Conservation (phyloP, 1,140 invertebrate genomes). For the Drosophila persimilis region DNA sequence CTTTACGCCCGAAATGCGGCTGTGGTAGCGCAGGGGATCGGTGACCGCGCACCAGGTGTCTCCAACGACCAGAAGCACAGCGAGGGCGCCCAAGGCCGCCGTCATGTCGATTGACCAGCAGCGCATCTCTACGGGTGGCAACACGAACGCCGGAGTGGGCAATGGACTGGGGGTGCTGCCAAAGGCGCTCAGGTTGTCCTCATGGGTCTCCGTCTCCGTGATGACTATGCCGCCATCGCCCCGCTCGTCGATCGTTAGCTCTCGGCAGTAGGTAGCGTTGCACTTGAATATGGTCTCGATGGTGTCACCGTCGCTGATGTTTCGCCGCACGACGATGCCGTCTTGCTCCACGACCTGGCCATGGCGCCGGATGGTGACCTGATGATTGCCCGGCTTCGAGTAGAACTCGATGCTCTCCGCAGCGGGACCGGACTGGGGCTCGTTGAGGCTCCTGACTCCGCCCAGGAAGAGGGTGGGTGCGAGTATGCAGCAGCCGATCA, state of each 20-base stretch:
- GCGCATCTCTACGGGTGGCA: constrained; percentile 60
- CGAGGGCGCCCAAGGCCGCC: constrained; percentile 84
- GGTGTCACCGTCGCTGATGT: constrained; percentile 51
- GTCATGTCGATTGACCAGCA: constrained; percentile 82
- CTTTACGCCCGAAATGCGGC: constrained; percentile 88
- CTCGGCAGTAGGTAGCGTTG: constrained; percentile 67
- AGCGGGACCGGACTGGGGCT: background rate
- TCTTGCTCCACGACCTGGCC: constrained; percentile 74
- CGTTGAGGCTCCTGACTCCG: constrained; percentile 32
- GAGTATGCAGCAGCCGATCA: constrained; percentile 78
- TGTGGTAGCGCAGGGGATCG: constrained; percentile 92
- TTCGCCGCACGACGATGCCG: constrained; percentile 61
- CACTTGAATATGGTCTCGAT: constrained; percentile 76
- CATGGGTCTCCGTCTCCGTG: constrained; percentile 73
- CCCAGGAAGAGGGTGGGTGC: constrained; percentile 77
- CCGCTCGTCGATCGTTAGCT: constrained; percentile 75
- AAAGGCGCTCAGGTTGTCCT: constrained; percentile 65
- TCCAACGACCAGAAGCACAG: constrained; percentile 91
- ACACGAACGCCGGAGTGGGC: constrained; percentile 13
- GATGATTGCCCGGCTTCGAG: constrained; percentile 77
- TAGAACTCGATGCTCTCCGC: constrained; percentile 69
- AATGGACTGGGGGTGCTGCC: constrained; percentile 17
- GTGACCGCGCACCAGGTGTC: constrained; percentile 95
- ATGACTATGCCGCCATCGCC: constrained; percentile 64
- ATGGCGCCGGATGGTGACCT: constrained; percentile 69